phyloP scores from a whole-genome alignment of 2,113 vertebrate genomes.

The Equus przewalskii region DNA sequence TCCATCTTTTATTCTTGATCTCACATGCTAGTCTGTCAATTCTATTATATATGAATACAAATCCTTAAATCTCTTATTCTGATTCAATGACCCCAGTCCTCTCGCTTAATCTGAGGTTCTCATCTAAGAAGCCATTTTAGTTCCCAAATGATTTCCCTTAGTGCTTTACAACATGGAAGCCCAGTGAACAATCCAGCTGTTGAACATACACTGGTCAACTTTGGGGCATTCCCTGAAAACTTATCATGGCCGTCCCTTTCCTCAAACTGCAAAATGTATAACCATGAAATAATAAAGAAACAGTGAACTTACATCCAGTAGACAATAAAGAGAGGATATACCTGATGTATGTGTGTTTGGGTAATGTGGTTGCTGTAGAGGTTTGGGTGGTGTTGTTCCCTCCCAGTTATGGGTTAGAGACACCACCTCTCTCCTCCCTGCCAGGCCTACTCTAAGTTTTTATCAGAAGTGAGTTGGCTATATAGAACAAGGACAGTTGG shows the following conservation, averaged over 20 bases:
- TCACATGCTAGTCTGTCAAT: not conserved
- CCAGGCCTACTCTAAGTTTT: not conserved
- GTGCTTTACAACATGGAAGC: not conserved
- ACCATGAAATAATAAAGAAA: not conserved
- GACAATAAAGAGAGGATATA: not conserved
- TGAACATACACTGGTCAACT: not conserved
- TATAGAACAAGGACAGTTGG: not conserved
- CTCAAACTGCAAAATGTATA: not conserved
- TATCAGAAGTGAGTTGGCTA: not conserved
- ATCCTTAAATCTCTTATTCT: not conserved
- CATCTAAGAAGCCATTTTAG: conserved; percentile 1
- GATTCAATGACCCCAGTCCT: not conserved
- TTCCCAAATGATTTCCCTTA: not conserved
- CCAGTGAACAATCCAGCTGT: not conserved
- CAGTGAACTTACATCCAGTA: not conserved
- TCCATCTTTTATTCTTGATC: not conserved
- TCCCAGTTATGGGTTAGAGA: not conserved
- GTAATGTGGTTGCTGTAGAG: not conserved
- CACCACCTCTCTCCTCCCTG: fast-evolving
- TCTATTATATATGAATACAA: not conserved
- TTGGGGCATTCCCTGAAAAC: not conserved
- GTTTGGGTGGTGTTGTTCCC: not conserved
- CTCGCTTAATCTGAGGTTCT: not conserved
- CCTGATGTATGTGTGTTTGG: not conserved
- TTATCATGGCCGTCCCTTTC: not conserved